These are phyloP conservation scores for Orthosia cruda DNA, from an alignment of 2,888 invertebrate genomes.

Conservation along the genomic window DNA sequence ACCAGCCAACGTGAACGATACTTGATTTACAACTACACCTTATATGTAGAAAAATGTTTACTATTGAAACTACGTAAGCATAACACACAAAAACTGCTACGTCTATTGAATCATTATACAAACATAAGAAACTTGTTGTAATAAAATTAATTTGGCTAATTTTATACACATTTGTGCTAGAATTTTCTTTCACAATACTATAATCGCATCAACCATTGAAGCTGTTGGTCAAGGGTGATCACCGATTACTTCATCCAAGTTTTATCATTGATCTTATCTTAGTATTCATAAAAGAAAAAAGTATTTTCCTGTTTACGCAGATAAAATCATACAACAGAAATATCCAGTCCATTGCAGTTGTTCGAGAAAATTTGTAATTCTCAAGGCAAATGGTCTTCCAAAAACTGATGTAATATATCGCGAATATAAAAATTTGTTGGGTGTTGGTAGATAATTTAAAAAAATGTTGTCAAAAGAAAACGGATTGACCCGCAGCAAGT, in stretches of 20 bases:
- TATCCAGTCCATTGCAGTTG: neutral
- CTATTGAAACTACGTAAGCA: slow-evolving; percentile 9
- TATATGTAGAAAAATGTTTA: slow-evolving; percentile 33
- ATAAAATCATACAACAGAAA: slow-evolving; percentile 16
- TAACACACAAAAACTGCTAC: slow-evolving; percentile 17
- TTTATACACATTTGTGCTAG: slow-evolving; percentile 44
- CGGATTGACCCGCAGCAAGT: slow-evolving; percentile 4
- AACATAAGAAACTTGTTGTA: slow-evolving; percentile 29
- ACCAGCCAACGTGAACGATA: slow-evolving; percentile 27
- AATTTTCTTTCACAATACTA: slow-evolving; percentile 56
- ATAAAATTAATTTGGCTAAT: slow-evolving; percentile 32
- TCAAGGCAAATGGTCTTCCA: no score
- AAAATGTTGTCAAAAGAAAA: slow-evolving; percentile 9
- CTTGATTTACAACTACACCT: slow-evolving; percentile 23
- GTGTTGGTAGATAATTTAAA: neutral
- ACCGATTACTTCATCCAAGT: slow-evolving; percentile 17
- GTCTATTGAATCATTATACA: slow-evolving; percentile 9
- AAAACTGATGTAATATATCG: neutral
- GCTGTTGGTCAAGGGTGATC: slow-evolving; percentile 47
- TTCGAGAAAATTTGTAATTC: neutral
- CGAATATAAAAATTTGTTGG: neutral
- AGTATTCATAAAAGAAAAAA: slow-evolving; percentile 6
- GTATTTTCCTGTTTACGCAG: slow-evolving; percentile 25
- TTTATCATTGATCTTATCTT: slow-evolving; percentile 6
- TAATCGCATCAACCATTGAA: slow-evolving; percentile 21